phyloP scores from a whole-genome alignment of 2,113 vertebrate genomes.

The Fregata magnificens region DNA sequence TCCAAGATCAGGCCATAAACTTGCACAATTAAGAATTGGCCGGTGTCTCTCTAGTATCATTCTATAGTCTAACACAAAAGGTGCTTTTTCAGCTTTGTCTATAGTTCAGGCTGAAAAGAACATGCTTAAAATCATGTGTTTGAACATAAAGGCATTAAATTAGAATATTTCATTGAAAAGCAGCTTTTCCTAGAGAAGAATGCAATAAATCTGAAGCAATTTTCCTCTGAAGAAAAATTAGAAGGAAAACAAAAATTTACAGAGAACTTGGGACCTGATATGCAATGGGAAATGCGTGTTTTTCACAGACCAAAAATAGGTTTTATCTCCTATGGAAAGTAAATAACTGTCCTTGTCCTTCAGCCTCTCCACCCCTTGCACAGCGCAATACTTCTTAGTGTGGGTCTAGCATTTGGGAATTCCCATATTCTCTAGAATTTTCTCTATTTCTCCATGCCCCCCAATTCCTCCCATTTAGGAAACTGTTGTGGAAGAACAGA shows the following conservation, averaged over 20 bases:
- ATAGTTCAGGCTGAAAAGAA: background rate
- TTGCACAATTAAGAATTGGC: background rate
- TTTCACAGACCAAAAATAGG: background rate
- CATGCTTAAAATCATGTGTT: background rate
- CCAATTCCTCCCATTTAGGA: background rate
- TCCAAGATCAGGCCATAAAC: background rate
- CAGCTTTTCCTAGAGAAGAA: background rate
- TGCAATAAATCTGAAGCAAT: background rate
- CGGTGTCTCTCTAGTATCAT: background rate
- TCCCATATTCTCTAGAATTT: background rate
- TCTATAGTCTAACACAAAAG: background rate
- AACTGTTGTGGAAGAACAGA: background rate
- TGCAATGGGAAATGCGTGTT: background rate
- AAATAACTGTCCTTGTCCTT: background rate
- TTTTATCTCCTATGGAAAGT: background rate
- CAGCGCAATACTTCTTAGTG: background rate
- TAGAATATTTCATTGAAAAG: background rate
- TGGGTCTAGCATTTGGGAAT: background rate
- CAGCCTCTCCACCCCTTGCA: background rate
- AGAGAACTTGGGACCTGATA: background rate
- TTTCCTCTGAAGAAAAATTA: background rate
- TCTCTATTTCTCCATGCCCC: background rate
- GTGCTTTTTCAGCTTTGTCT: background rate
- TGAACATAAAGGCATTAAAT: background rate
- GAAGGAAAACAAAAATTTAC: background rate